Evolutionary conservation across 2,888 invertebrate genomes (phyloP), one percentile per base, ranked within the genome.

Genomic region (Scaptomyza tumidula): DNA sequence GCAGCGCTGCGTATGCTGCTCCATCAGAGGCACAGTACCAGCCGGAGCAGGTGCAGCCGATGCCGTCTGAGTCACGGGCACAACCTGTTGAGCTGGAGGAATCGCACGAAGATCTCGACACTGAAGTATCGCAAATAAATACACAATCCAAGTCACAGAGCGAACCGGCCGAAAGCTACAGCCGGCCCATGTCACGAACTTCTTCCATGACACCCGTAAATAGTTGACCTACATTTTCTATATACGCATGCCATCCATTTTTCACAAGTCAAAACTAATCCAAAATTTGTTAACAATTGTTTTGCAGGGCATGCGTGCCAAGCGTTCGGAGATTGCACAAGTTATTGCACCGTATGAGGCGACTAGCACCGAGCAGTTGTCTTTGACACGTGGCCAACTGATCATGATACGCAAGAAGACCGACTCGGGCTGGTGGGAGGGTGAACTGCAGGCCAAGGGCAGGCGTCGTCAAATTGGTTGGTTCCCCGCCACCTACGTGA

Each of bases 371-470:
- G 99, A 99, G 89, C 99, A 99, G 91, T 93, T 99, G 43, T 96
- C 96, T 14, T 93, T 99, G 35, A 95, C 95, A 78, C 95, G 97
- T 65, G 99, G 99, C 0, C 99, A 99, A 89, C 93, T 99, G 61
- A 95, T 99, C 62, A 96, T 98, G 94, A 97, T 99, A n/a, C 94
- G 98, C 24, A 99, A 99, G 93, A 99, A 98, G 91, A 98, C 98
- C 0, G 96, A 97, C 83, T 97, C 97, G 50, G 99, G 99, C 19
- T 99, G 99, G 99, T 99, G 99, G 99, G 99, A 99, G 93, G 99
- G 99, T 1, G 99, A 99, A 92, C 93, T 99, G 45, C 98, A 98
- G 93, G 98, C 95, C 2, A 95, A 95, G 89, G 98, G 98, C 0
- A 95, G 97, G 84, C 97, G 97, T 90, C 93, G 97, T 37, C 98